Conservation (phyloP, 2,888 invertebrate species). For the Dynastes hyllus region DNA sequence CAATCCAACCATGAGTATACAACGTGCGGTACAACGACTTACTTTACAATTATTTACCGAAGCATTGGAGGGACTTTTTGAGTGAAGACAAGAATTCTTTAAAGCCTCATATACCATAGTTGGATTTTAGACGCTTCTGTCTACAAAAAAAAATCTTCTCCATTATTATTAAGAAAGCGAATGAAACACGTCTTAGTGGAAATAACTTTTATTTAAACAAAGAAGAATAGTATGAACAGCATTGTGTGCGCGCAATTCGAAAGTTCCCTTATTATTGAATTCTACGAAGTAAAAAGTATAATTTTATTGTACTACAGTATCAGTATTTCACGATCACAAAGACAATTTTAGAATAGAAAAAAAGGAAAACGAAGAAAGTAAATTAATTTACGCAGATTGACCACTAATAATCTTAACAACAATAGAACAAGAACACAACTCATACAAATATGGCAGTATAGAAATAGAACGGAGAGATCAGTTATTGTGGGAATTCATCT, state of each 20-base stretch:
- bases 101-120: too few species aligned
- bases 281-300: constrained; percentile 15
- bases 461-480: too few species aligned
- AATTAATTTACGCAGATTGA: neutral
- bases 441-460: neutral
- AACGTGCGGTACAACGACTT: too few species aligned
- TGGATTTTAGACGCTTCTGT: too few species aligned
- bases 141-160: too few species aligned
- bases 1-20: too few species aligned
- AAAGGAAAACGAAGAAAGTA: neutral
- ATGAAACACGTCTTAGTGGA: constrained; percentile 14
- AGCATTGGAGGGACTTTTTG: too few species aligned
- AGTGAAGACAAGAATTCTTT: too few species aligned
- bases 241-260: constrained; percentile 36
- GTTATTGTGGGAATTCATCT: too few species aligned
- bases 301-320: neutral
- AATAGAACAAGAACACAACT: constrained; percentile 3
- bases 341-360: neutral
- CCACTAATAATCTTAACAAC: neutral
- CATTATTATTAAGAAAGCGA: too few species aligned
- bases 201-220: constrained; percentile 46
- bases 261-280: constrained; percentile 14
- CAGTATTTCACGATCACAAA: neutral
- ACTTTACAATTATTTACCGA: too few species aligned
- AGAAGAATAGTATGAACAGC: constrained; percentile 39